A percentile compares a stretch with the other conserved stretches of the same genome.
Conservation (phyloP, 1,140 invertebrate genomes). For the Aradophagus sp. region DNA sequence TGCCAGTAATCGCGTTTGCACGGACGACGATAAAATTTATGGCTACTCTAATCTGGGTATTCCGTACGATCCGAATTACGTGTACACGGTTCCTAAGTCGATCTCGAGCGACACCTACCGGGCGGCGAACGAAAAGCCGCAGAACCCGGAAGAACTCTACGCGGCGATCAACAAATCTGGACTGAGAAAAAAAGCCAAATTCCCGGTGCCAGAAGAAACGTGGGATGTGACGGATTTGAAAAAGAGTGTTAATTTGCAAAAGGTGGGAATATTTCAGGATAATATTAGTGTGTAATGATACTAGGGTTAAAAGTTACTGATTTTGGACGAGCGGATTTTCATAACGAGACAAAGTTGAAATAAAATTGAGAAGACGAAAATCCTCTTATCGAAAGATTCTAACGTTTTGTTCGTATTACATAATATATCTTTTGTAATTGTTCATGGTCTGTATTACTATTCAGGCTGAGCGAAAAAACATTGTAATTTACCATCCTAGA, state of each 20-base stretch:
- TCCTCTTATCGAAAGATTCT: too few species aligned
- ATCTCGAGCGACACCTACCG: conserved; percentile 61
- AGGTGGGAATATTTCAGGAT: conserved; percentile 22
- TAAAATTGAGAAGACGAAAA: too few species aligned
- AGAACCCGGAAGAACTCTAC: conserved; percentile 70
- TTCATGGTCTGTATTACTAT: too few species aligned
- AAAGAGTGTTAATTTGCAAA: conserved; percentile 28
- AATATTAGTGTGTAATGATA: too few species aligned
- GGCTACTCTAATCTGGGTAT: conserved; percentile 60
- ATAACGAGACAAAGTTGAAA: too few species aligned
- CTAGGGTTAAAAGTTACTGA: too few species aligned
- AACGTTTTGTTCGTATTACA: too few species aligned
- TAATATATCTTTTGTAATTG: too few species aligned
- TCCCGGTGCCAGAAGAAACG: conserved; percentile 65
- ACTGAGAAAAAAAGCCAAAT: conserved; percentile 60
- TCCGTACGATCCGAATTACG: conserved; percentile 58
- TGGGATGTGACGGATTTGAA: conserved; percentile 66
- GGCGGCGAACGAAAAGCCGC: conserved; percentile 46
- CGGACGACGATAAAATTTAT: conserved; percentile 59
- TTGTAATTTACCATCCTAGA: too few species aligned
- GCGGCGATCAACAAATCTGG: conserved; percentile 71
- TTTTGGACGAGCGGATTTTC: too few species aligned
- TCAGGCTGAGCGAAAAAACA: too few species aligned
- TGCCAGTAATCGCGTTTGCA: conserved; percentile 19
- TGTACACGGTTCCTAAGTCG: conserved; percentile 66